These are phyloP conservation scores for Aphodius granarius DNA, from an alignment of 2,888 invertebrate genomes.

Conservation along the genomic window DNA sequence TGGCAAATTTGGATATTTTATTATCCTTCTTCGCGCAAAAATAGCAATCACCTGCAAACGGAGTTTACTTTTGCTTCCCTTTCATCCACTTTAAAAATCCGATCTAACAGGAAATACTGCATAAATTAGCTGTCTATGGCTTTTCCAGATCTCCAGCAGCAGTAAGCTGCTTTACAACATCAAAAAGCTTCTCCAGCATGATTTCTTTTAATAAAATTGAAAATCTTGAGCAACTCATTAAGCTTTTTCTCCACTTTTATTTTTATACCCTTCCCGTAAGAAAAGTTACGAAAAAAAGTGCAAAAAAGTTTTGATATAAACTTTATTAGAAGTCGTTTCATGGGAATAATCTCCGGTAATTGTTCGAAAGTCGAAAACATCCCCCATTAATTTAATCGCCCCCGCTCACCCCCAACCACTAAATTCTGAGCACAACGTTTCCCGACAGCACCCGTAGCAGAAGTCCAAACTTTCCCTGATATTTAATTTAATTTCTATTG, in stretches of 20 bases:
- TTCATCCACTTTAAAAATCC: too few species aligned
- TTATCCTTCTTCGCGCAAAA: too few species aligned
- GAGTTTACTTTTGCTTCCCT: too few species aligned
- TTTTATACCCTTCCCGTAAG: not conserved
- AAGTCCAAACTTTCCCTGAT: not conserved
- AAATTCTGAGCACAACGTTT: not conserved
- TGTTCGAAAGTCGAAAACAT: not conserved
- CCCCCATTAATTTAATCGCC: not conserved
- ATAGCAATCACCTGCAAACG: too few species aligned
- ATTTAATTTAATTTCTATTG: not conserved
- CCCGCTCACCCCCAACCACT: not conserved
- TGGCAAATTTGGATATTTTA: too few species aligned
- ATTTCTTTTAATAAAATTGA: too few species aligned
- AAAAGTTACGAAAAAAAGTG: not conserved
- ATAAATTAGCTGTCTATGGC: too few species aligned
- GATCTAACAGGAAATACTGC: too few species aligned
- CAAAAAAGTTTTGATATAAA: not conserved
- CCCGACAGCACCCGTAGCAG: not conserved
- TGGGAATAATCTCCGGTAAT: not conserved
- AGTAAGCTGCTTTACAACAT: too few species aligned
- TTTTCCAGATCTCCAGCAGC: too few species aligned
- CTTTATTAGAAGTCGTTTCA: not conserved
- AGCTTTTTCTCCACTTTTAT: not conserved
- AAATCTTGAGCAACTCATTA: not conserved
- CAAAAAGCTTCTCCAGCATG: too few species aligned